A percentile compares a stretch with the other conserved stretches of the same genome.
Evolutionary conservation across 2,888 invertebrate species (phyloP).

Genomic region (Sesamia inferens): DNA sequence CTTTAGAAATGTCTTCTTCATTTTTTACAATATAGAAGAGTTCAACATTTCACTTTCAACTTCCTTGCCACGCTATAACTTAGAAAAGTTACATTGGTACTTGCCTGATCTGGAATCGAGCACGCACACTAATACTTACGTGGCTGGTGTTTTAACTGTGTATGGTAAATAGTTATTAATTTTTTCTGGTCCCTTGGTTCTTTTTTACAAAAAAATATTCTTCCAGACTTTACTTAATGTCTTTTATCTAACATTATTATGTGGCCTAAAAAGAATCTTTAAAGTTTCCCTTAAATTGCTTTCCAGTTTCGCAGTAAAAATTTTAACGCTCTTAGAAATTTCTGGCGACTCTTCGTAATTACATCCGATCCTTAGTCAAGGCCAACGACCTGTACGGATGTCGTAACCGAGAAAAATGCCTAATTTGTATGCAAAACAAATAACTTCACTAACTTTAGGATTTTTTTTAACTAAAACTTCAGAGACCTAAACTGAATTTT

Average conservation of each 20-base stretch:
- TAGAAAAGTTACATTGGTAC: too few relatives aligned
- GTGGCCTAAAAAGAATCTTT: neutral
- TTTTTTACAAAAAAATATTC: neutral
- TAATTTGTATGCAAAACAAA: slow-evolving; percentile 56
- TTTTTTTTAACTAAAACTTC: slow-evolving; percentile 34
- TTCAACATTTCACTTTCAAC: too few relatives aligned
- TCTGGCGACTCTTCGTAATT: slow-evolving; percentile 33
- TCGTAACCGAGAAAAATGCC: slow-evolving; percentile 30
- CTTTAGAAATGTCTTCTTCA: too few relatives aligned
- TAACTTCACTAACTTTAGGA: slow-evolving; percentile 43
- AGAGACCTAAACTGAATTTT: slow-evolving; percentile 19
- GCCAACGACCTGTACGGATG: slow-evolving; percentile 30
- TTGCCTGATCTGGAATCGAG: too few relatives aligned
- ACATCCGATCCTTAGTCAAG: slow-evolving; percentile 13
- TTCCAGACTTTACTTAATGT: neutral
- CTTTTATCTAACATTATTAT: slow-evolving; percentile 1
- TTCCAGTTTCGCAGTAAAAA: slow-evolving; percentile 13
- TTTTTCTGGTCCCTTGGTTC: too few relatives aligned
- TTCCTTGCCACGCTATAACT: too few relatives aligned
- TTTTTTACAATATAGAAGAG: too few relatives aligned
- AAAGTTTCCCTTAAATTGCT: slow-evolving; percentile 9
- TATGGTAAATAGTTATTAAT: too few relatives aligned
- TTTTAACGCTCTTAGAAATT: slow-evolving; percentile 17
- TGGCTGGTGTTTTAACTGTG: too few relatives aligned
- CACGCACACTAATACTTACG: too few relatives aligned